phyloP scores from a whole-genome alignment of 2,113 vertebrate genomes.

The Chloebia gouldiae region DNA sequence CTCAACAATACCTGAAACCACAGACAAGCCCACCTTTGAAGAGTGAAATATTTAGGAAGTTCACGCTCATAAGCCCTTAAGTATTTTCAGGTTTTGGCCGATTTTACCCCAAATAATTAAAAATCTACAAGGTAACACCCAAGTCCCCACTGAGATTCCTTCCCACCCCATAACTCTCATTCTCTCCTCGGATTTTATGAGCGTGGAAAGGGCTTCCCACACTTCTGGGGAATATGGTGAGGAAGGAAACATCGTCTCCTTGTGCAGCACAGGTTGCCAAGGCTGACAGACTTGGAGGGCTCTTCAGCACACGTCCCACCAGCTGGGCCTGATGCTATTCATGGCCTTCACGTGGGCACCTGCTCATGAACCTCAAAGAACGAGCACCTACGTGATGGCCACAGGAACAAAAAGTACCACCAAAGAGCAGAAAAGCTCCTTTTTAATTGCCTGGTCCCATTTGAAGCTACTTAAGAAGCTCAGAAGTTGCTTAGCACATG shows the following conservation, averaged over 20 bases:
- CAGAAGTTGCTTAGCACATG: background rate
- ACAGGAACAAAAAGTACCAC: background rate
- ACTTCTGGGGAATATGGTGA: background rate
- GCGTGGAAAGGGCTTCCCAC: background rate
- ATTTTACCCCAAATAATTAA: background rate
- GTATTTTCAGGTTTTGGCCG: background rate
- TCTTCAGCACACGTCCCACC: background rate
- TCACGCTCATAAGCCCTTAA: background rate
- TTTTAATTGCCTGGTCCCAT: background rate
- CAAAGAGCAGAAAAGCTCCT: background rate
- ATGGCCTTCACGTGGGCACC: background rate
- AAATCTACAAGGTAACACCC: background rate
- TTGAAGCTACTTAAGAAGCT: background rate
- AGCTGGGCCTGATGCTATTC: background rate
- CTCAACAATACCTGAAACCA: background rate
- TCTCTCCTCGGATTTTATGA: background rate
- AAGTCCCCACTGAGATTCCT: background rate
- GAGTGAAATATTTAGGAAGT: background rate
- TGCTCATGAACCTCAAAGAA: background rate
- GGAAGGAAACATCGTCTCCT: background rate
- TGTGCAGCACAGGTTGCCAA: background rate
- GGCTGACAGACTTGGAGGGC: background rate
- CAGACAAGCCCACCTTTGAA: background rate
- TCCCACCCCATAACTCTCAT: background rate
- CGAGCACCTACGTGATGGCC: accelerated